A percentile compares a stretch with the other conserved stretches of the same genome.
phyloP scores from a whole-genome alignment of 2,113 vertebrate genomes.

The Halcyon senegalensis region DNA sequence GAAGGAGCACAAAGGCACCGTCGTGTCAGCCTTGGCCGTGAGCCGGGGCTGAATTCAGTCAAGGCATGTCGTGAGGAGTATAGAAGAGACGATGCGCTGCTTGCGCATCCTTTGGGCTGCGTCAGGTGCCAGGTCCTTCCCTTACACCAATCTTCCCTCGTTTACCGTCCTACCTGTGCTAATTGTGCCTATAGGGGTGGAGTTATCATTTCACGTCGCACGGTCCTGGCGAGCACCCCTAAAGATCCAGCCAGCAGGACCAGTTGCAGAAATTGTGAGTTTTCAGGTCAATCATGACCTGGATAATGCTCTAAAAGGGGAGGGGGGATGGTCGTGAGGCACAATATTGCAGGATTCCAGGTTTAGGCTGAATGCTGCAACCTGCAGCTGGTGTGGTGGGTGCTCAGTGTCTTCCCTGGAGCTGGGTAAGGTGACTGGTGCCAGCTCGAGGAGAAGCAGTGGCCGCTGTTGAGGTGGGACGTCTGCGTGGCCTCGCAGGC shows the following conservation, averaged over 20 bases:
- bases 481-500: not conserved
- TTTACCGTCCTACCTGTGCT: not conserved
- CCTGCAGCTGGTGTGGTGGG: not conserved
- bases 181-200: not conserved
- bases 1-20: not conserved
- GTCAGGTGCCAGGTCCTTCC: not conserved
- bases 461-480: not conserved
- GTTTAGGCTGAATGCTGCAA: not conserved
- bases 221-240: not conserved
- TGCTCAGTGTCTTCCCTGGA: not conserved
- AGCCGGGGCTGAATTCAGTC: not conserved
- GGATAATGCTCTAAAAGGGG: not conserved
- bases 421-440: not conserved
- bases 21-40: not conserved
- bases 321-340: not conserved
- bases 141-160: accelerated
- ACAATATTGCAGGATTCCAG: not conserved
- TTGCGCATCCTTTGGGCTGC: accelerated
- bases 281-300: not conserved
- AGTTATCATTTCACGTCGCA: accelerated
- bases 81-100: not conserved
- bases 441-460: accelerated
- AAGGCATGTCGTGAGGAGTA: accelerated
- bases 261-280: not conserved
- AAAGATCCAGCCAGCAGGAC: not conserved